Evolutionary conservation across 2,797 vertebrate genomes (phyloP), one percentile per base, ranked within the genome.

Genomic region (Bradypodion ventrale): DNA sequence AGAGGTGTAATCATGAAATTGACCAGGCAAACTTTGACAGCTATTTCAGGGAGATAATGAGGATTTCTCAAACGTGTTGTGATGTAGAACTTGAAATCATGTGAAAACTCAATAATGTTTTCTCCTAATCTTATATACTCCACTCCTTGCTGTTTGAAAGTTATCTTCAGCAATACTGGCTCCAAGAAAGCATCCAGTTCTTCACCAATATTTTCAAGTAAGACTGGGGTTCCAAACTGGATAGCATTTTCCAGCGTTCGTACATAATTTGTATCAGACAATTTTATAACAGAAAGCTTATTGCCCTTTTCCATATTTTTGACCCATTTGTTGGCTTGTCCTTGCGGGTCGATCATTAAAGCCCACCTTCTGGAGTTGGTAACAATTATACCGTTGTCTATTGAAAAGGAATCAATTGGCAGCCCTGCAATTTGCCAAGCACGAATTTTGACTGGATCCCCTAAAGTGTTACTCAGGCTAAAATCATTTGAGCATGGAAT

Each of bases 1-100:
- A 98, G 93, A 23, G 98, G 98, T 0, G 98, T 99, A 93, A 99
- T 99, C 97, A 98, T 98, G 60, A 99, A 99, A 94, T 99, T 99
- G 77, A 99, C 95, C 25, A 99, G 95, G 89, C 98, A 99, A 87
- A 99, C 98, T 93, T 99, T 99, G 73, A 98, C 97, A 0, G 98
- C 97, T 15, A 98, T 95, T 90, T 99, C 98, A 12, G 98, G 98
- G 52, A 99, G 96, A 92, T 98, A 99, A 93, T 99, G 98, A n/a
- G 98, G 98, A 91, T 97, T 99, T 90, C 98, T 97, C 91, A 98
- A 94, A 29, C 97, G 95, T 0, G 98, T 99, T 56, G 98, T 99
- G 88, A 99, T 97, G 87, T 99, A 99, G 78, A 99, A 96, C 81
- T 95, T 95, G 93, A 99, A 99, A 80, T 98, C 97, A 89, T 84